Conservation (phyloP, 2,888 invertebrate species). For the Euzetes globulus region DNA sequence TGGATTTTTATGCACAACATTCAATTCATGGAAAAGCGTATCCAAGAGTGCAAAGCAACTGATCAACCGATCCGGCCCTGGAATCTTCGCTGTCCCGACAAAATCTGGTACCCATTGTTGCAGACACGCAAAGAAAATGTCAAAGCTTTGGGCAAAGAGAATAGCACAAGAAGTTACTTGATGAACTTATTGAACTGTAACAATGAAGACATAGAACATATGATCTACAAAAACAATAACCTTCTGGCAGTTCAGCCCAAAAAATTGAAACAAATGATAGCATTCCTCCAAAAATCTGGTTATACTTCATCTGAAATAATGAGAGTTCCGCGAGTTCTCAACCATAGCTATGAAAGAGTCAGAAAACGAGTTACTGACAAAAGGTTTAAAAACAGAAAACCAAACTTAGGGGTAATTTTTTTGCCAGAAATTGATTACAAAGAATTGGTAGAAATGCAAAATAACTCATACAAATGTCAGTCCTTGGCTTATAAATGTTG, state of each 20-base stretch:
- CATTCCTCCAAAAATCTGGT: background rate
- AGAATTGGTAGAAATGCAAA: too few species aligned
- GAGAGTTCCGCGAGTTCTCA: background rate
- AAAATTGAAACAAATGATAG: background rate
- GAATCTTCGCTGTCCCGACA: background rate
- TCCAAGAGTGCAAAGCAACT: background rate
- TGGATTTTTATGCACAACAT: constrained; percentile 14
- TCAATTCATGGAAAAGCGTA: background rate
- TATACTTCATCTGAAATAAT: background rate
- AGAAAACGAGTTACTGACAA: background rate
- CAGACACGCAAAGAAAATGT: background rate
- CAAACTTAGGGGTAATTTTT: background rate
- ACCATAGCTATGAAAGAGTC: background rate
- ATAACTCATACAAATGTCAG: too few species aligned
- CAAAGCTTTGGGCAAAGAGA: background rate
- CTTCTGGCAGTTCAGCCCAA: background rate
- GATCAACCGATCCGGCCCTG: background rate
- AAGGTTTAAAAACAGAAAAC: background rate
- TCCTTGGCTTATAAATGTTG: too few species aligned
- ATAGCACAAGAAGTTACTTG: background rate
- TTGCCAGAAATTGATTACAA: background rate
- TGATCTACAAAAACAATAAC: background rate
- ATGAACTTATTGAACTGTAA: background rate
- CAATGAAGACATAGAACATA: background rate
- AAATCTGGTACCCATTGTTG: constrained; percentile 6